Conservation (phyloP, 2,797 vertebrate species). For the Etheostoma nigrum region DNA sequence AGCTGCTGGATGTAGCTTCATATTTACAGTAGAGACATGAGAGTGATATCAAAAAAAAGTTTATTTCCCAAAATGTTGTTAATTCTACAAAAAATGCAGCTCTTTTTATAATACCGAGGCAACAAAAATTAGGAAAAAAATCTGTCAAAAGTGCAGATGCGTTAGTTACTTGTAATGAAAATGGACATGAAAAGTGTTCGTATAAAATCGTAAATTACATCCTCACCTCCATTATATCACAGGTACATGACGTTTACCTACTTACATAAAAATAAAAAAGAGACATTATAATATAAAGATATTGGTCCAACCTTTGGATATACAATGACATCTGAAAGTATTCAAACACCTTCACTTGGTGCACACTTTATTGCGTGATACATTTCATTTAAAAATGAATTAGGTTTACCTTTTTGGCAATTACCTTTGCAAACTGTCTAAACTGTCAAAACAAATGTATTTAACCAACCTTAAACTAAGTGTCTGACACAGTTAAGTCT, state of each 20-base stretch:
- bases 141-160: not conserved
- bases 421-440: not conserved
- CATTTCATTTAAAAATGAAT: slow-evolving; percentile 1
- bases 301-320: slow-evolving; percentile 9
- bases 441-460: too few species aligned
- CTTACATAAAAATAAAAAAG: not conserved
- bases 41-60: not conserved
- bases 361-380: not conserved
- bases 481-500: not conserved
- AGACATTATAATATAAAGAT: not conserved
- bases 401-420: not conserved
- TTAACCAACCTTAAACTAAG: not conserved
- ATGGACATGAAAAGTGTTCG: not conserved
- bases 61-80: not conserved
- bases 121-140: not conserved
- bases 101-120: not conserved
- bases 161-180: not conserved
- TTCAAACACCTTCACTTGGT: not conserved
- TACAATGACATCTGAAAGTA: not conserved
- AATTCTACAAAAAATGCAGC: too few species aligned
- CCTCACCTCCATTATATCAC: too few species aligned
- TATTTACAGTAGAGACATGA: not conserved
- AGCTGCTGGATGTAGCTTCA: not conserved
- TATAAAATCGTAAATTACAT: not conserved
- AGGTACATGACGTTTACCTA: not conserved